Evolutionary conservation across 2,113 vertebrate species (phyloP).

Genomic region (Macaca nemestrina): DNA sequence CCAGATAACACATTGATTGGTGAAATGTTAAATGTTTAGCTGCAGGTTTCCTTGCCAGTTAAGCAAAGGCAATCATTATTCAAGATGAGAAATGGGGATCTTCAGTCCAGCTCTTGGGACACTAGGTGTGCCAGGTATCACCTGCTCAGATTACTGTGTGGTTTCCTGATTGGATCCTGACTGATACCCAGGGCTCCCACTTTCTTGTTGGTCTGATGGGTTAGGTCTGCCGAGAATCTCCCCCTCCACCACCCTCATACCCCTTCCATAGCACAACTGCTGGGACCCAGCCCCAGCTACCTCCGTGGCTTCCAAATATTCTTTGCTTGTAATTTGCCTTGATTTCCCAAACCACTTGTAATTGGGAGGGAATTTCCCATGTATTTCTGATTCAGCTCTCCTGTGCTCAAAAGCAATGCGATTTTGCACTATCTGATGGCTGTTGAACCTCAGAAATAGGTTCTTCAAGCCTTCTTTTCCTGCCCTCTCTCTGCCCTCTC

Average conservation of each 20-base stretch:
- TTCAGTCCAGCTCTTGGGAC: neutral
- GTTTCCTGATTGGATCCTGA: neutral
- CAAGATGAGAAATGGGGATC: neutral
- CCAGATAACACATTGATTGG: neutral
- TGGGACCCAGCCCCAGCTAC: neutral
- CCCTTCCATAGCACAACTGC: neutral
- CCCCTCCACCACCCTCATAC: neutral
- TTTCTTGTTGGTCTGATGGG: neutral
- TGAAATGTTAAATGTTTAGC: neutral
- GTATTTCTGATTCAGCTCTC: slow-evolving; percentile 61
- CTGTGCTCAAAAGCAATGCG: slow-evolving; percentile 31
- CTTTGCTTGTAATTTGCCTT: slow-evolving; percentile 34
- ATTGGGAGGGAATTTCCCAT: neutral
- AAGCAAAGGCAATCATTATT: neutral
- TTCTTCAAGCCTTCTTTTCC: slow-evolving; percentile 38
- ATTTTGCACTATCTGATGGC: slow-evolving; percentile 52
- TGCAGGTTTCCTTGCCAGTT: neutral
- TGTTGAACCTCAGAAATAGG: slow-evolving; percentile 27
- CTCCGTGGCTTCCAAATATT: neutral
- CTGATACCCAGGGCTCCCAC: neutral
- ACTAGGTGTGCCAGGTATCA: neutral
- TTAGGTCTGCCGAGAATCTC: neutral
- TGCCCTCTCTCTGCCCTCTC: neutral
- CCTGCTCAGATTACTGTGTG: neutral
- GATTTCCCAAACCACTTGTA: slow-evolving; percentile 19